Base-by-base conservation (phyloP, 1,140 invertebrate genomes). In the Agraylea sexmaculata region DNA sequence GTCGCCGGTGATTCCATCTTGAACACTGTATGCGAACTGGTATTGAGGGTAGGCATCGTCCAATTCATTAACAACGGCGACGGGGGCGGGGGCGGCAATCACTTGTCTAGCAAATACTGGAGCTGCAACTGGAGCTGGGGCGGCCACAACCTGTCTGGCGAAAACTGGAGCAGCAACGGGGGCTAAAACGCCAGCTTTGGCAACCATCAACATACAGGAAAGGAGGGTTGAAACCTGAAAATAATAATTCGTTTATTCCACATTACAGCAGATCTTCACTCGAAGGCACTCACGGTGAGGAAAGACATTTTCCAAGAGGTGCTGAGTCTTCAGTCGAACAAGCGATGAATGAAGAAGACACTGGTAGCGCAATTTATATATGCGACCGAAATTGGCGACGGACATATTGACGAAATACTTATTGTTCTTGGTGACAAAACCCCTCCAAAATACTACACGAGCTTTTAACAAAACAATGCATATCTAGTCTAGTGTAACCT, bases 11-110 rank as follows among this genome's bases (percentile, higher is more conserved):
- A 67, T 49, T 13, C 56, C 51, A 40, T 74, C 72, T 43, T 69
- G 62, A 13, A 73, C 67, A 45, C 68, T 62, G 53, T 72, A 73
- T 19, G 64, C 61, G 47, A 60, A 73, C 46, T 53, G 62, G 60
- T 72, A 73, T 51, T 72, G 70, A 5, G 71, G 69, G 42, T 66
- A 57, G 6, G 70, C 63, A 51, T 73, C 70, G 51, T 60, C 57
- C 37, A 60, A 37, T 42, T 62, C 61, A 7, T 47, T 30, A 28
- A 41, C 35, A 13, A 35, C 40, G 27, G 50, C 45, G 2, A 52
- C 54, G 20, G 50, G 44, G 34, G 50, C 50, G 20, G 51, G 47
- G 40, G 47, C 52, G 22, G 43, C 38, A n/a, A n/a, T n/a, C n/a
- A n/a, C n/a, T n/a, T n/a, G n/a, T 17, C 46, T 45, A 11, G 50